Percentiles rank a stretch among this genome's conserved stretches.
These are phyloP conservation scores for Epizoanthus fatuus DNA, from an alignment of 92 coral and sea anemone genomes.

Conservation along the genomic window DNA sequence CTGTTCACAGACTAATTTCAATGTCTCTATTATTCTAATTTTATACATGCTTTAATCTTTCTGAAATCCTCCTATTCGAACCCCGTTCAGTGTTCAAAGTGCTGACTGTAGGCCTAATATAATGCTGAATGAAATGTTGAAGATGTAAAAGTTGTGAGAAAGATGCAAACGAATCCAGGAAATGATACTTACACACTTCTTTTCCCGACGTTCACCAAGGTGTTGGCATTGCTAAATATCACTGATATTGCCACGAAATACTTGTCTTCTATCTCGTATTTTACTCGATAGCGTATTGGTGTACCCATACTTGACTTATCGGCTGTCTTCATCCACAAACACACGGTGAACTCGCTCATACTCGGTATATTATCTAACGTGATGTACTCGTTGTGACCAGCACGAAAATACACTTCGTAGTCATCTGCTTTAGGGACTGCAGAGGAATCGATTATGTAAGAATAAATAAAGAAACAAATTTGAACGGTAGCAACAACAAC, in stretches of 20 bases:
- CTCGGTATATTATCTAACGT: slow-evolving; percentile 68
- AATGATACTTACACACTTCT: slow-evolving; percentile 37
- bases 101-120: no score
- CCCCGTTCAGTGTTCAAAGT: no score
- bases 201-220: slow-evolving; percentile 46
- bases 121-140: background rate
- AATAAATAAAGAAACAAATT: background rate
- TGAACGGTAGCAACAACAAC: background rate
- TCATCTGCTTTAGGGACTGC: slow-evolving; percentile 18
- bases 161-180: background rate
- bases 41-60: no score
- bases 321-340: slow-evolving; percentile 76
- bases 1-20: no score
- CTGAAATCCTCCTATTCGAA: no score
- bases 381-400: slow-evolving; percentile 63
- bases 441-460: background rate
- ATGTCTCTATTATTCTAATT: no score
- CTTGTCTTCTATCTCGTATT: slow-evolving; percentile 29
- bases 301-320: slow-evolving; percentile 58
- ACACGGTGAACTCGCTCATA: slow-evolving; percentile 66
- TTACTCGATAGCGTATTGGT: slow-evolving; percentile 74
- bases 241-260: slow-evolving; percentile 67
- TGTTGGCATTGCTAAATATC: slow-evolving; percentile 43
- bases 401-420: slow-evolving; percentile 70
- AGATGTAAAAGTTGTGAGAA: background rate